Evolutionary conservation across 2,113 vertebrate genomes (phyloP), one percentile per base, ranked within the genome.

Genomic region (Okapia johnstoni): DNA sequence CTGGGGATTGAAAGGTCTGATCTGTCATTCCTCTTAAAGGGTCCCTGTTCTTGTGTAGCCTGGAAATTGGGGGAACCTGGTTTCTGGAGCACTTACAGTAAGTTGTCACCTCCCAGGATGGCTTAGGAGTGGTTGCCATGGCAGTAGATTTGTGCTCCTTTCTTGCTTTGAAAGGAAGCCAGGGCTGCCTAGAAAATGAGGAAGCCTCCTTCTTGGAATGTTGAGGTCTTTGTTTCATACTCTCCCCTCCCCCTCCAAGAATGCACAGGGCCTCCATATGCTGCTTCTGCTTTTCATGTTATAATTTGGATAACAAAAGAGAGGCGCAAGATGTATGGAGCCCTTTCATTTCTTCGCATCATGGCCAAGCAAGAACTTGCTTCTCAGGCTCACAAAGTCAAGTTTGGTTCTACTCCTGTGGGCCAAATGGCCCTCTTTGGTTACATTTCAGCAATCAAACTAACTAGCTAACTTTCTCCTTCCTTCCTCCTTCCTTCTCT

Each of bases 301-400:
- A 43, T 94, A 90, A 84, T 92, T 13, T 96, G 85, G 88, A 14
- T 57, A 70, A 96, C 63, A 97, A 95, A 97, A 80, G 93, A 61
- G 52, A 73, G n/a, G 52, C 84, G 10, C 40, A n/a, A 40, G 46
- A 70, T 73, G 57, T 28, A 95, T 84, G 36, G 33, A 85, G 87
- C 55, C 55, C n/a, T 60, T 55, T 77, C 43, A 79, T 84, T 61
- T 84, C 93, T 84, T 90, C 73, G 52, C 80, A 48, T 52, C 52
- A 0, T 55, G 95, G 76, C 52, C 80, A n/a, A 77, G 52, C 57
- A 12, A 87, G 88, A 90, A 66, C 88, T 87, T 85, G 77, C 52
- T 79, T 97, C 93, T 61, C 52, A 55, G 55, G 33, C 40, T 14
- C 19, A 63, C n/a, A 66, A 61, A 70, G 73, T 87, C 88, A 92